Evolutionary conservation across 2,113 vertebrate genomes (phyloP).

Genomic region (Acrocephalus arundinaceus): DNA sequence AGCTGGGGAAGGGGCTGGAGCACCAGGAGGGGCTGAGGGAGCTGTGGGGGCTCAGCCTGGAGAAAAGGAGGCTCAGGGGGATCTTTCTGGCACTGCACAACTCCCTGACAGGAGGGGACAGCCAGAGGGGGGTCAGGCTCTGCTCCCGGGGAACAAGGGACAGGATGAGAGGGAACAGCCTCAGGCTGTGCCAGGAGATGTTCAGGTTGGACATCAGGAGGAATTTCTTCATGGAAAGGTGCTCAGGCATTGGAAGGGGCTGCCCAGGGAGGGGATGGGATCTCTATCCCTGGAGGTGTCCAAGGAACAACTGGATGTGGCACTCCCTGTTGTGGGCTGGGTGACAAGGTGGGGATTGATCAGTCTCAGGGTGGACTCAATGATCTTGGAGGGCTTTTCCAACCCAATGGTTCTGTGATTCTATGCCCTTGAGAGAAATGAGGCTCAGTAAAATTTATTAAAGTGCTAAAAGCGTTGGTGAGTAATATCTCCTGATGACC

Average conservation of each 20-base stretch:
- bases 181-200: background rate
- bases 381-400: background rate
- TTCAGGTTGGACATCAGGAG: background rate
- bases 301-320: rapidly evolving
- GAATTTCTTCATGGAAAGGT: background rate
- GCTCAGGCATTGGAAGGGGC: rapidly evolving
- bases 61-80: background rate
- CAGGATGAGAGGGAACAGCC: rapidly evolving
- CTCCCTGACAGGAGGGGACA: background rate
- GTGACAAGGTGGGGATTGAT: background rate
- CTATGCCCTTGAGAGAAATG: background rate
- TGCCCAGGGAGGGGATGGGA: background rate
- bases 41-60: background rate
- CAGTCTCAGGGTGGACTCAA: rapidly evolving
- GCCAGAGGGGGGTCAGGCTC: rapidly evolving
- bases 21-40: background rate
- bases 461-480: background rate
- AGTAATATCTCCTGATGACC: background rate
- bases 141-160: background rate
- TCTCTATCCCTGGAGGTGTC: background rate
- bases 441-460: background rate
- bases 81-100: background rate
- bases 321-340: background rate
- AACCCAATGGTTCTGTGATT: background rate
- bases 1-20: background rate